Percentiles rank a stretch among this genome's conserved stretches.
Conservation (phyloP, 1,140 invertebrate species). For the Drosophila punjabiensis region DNA sequence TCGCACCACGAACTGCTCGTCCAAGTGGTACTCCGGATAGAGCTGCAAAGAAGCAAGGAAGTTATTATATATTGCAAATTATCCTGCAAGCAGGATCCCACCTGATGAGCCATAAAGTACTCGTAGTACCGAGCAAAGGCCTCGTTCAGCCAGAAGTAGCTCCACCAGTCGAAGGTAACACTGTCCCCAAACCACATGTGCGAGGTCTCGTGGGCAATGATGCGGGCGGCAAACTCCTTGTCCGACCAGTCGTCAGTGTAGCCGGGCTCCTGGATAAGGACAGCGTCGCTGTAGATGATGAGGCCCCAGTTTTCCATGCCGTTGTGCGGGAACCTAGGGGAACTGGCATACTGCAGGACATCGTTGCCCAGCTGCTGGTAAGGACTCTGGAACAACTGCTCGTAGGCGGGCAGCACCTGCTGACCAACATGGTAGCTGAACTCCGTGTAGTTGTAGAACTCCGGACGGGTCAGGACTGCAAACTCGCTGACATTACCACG, state of each 20-base stretch:
- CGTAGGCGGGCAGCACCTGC: slow-evolving; percentile 85
- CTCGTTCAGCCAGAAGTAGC: slow-evolving; percentile 89
- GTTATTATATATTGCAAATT: not conserved
- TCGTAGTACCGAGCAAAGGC: slow-evolving; percentile 89
- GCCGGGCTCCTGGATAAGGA: slow-evolving; percentile 50
- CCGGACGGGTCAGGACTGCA: slow-evolving; percentile 88
- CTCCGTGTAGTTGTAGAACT: slow-evolving; percentile 87
- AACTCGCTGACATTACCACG: slow-evolving; percentile 67
- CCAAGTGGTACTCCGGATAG: slow-evolving; percentile 85
- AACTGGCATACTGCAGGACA: slow-evolving; percentile 89
- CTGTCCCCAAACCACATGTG: slow-evolving; percentile 91
- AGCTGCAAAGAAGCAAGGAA: slow-evolving; percentile 43
- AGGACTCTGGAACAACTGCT: slow-evolving; percentile 85
- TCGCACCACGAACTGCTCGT: slow-evolving; percentile 87
- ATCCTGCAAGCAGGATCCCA: slow-evolving; percentile 73
- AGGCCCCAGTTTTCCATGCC: slow-evolving; percentile 96
- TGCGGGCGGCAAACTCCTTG: slow-evolving; percentile 86
- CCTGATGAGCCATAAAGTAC: slow-evolving; percentile 87
- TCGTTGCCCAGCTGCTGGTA: slow-evolving; percentile 84
- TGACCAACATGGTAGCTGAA: slow-evolving; percentile 87
- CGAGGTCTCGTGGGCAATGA: slow-evolving; percentile 88
- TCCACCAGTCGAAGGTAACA: slow-evolving; percentile 90
- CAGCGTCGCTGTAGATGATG: slow-evolving; percentile 87
- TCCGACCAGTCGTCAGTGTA: slow-evolving; percentile 72
- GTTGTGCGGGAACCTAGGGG: slow-evolving; percentile 91